Conservation (phyloP, 2,113 vertebrate species). For the Aphyosemion australe region DNA sequence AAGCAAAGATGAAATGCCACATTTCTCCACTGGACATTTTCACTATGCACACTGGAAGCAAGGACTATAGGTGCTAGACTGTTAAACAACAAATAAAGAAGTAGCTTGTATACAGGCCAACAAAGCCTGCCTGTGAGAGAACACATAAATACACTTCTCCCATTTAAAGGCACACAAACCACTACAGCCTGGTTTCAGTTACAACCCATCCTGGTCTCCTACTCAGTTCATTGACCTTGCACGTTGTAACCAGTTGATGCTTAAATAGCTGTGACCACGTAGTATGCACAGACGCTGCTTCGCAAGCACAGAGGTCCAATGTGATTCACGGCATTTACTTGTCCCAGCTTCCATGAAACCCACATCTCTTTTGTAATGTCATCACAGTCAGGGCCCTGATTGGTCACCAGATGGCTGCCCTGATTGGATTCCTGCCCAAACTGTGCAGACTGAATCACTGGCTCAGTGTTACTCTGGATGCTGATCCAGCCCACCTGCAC, state of each 20-base stretch:
- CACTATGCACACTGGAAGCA: slow-evolving; percentile 5
- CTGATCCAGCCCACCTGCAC: slow-evolving; percentile 70
- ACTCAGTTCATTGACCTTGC: slow-evolving; percentile 25
- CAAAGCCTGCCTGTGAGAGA: slow-evolving; percentile 17
- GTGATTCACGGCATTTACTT: slow-evolving; percentile 70
- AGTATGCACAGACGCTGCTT: slow-evolving; percentile 21
- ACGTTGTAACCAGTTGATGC: slow-evolving; percentile 29
- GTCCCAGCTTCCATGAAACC: slow-evolving; percentile 54
- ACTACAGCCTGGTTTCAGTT: slow-evolving; percentile 42
- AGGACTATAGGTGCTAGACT: slow-evolving; percentile 3
- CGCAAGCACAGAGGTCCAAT: slow-evolving; percentile 47
- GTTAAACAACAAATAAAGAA: slow-evolving; percentile 13
- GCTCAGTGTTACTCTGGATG: slow-evolving; percentile 69
- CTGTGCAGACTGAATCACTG: slow-evolving; percentile 72
- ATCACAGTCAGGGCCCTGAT: slow-evolving; percentile 75
- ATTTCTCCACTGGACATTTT: slow-evolving; percentile 23
- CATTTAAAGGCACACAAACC: slow-evolving; percentile 25
- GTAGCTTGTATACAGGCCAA: slow-evolving; percentile 8
- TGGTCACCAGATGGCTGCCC: slow-evolving; percentile 79
- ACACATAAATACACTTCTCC: slow-evolving; percentile 26
- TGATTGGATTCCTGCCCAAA: slow-evolving; percentile 75
- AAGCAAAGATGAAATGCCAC: slow-evolving; percentile 30
- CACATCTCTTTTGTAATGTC: slow-evolving; percentile 63
- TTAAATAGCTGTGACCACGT: slow-evolving; percentile 27
- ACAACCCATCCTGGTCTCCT: slow-evolving; percentile 37